Percentiles rank a stretch among this genome's conserved stretches.
Conservation (phyloP, 1,140 invertebrate species). For the Bradynema listronoti region DNA sequence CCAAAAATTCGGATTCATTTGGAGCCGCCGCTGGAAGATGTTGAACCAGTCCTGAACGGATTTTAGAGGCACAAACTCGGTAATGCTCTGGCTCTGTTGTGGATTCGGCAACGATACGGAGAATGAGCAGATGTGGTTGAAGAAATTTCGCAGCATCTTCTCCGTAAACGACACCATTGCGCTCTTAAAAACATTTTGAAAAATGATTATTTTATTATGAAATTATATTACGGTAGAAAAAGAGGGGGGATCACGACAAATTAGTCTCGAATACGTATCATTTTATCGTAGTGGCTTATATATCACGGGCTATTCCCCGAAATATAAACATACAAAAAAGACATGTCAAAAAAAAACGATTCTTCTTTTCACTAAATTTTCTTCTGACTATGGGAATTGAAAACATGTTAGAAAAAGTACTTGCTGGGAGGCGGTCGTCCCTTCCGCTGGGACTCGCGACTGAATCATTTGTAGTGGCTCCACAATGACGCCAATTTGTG, state of each 20-base stretch:
- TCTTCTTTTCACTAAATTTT: no score
- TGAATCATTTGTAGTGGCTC: slow-evolving; percentile 28
- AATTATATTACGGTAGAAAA: no score
- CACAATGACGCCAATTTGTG: slow-evolving; percentile 26
- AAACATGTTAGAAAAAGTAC: no score
- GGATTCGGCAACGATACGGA: slow-evolving; percentile 27
- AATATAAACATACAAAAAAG: no score
- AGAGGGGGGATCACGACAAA: no score
- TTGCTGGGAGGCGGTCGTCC: slow-evolving; percentile 26
- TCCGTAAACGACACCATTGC: slow-evolving; percentile 25
- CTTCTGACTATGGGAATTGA: no score
- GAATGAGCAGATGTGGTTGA: slow-evolving; percentile 38
- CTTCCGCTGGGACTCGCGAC: slow-evolving; percentile 14
- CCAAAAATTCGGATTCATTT: slow-evolving; percentile 39
- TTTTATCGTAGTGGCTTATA: no score
- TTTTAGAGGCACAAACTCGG: slow-evolving; percentile 31
- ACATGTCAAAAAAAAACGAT: no score
- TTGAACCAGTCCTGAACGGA: slow-evolving; percentile 32
- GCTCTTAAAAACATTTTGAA: slow-evolving; percentile 24
- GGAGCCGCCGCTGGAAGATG: slow-evolving; percentile 34
- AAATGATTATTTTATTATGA: no score
- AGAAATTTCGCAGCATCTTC: slow-evolving; percentile 38
- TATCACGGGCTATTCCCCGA: no score
- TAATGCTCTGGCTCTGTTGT: slow-evolving; percentile 12
- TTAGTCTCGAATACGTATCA: no score